These are phyloP conservation scores for Magallana nippona DNA, from an alignment of 2,888 invertebrate species.

Conservation along the genomic window DNA sequence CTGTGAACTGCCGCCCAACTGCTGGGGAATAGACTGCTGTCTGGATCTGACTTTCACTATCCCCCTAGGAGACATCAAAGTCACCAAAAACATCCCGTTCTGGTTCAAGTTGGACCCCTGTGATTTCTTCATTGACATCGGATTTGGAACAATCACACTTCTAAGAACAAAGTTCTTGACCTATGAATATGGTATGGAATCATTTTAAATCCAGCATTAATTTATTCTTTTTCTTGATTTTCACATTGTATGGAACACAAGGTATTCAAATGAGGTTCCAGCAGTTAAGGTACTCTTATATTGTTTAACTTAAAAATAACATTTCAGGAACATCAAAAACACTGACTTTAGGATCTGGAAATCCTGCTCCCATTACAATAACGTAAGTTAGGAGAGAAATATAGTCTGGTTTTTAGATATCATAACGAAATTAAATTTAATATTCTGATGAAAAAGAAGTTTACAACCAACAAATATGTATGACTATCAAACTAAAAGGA, in stretches of 20 bases:
- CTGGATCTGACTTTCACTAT: conserved; percentile 42
- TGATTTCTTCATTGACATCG: conserved; percentile 43
- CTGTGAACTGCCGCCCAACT: conserved; percentile 44
- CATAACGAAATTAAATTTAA: not conserved
- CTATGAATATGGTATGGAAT: conserved; percentile 45
- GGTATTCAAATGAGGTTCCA: too few species aligned
- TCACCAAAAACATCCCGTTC: conserved; percentile 45
- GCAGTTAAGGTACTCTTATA: too few species aligned
- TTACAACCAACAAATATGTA: too few species aligned
- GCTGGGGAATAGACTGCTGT: conserved; percentile 47
- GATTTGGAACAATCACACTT: conserved; percentile 44
- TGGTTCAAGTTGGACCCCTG: conserved; percentile 46
- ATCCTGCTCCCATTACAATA: conserved; percentile 42
- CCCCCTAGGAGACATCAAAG: conserved; percentile 40
- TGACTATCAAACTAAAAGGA: too few species aligned
- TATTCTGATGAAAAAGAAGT: not conserved
- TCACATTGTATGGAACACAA: too few species aligned
- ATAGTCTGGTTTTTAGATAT: not conserved
- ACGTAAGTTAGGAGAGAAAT: conserved; percentile 39
- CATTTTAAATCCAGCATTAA: not conserved
- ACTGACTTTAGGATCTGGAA: conserved; percentile 44
- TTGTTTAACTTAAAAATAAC: too few species aligned
- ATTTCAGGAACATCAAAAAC: conserved; percentile 36
- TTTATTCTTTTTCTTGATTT: too few species aligned
- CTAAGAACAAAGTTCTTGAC: conserved; percentile 40